These are phyloP conservation scores for Ennomos erosarius DNA, from an alignment of 2,888 invertebrate species.

Conservation along the genomic window DNA sequence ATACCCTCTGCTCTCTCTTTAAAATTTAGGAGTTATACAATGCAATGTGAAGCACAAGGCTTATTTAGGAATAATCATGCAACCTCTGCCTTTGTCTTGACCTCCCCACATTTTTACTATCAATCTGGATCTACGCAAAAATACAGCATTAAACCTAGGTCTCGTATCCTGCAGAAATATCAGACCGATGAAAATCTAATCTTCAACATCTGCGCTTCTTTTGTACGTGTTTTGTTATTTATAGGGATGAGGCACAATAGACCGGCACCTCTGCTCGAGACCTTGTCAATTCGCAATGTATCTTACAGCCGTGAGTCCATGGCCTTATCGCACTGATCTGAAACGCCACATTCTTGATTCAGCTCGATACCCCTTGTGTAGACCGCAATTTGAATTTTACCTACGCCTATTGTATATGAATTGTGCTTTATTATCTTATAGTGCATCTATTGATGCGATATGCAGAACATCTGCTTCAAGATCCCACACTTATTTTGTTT, in stretches of 20 bases:
- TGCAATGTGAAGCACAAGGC: too few species aligned
- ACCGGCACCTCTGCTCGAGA: constrained; percentile 47
- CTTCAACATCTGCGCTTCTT: constrained; percentile 72
- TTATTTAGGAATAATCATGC: too few species aligned
- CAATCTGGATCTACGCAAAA: constrained; percentile 38
- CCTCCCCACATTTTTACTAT: constrained; percentile 25
- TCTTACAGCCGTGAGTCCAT: constrained; percentile 56
- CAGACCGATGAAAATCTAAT: constrained; percentile 71
- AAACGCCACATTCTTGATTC: constrained; percentile 69
- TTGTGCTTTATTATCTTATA: constrained; percentile 39
- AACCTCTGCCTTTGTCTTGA: constrained; percentile 1
- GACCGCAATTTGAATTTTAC: constrained; percentile 56
- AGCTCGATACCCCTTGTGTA: constrained; percentile 51
- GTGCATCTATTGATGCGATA: constrained; percentile 38
- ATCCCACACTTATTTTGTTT: constrained; percentile 20
- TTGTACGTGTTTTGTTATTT: constrained; percentile 57
- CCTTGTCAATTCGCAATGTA: constrained; percentile 73
- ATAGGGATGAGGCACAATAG: constrained; percentile 45
- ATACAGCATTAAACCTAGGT: constrained; percentile 54
- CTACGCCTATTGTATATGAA: constrained; percentile 45
- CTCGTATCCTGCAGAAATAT: constrained; percentile 65
- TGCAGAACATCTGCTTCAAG: constrained; percentile 32
- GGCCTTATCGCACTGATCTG: constrained; percentile 70
- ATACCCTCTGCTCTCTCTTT: too few species aligned
- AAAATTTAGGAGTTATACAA: too few species aligned